Conservation (phyloP, 2,797 vertebrate species). For the Lutjanus campechanus region DNA sequence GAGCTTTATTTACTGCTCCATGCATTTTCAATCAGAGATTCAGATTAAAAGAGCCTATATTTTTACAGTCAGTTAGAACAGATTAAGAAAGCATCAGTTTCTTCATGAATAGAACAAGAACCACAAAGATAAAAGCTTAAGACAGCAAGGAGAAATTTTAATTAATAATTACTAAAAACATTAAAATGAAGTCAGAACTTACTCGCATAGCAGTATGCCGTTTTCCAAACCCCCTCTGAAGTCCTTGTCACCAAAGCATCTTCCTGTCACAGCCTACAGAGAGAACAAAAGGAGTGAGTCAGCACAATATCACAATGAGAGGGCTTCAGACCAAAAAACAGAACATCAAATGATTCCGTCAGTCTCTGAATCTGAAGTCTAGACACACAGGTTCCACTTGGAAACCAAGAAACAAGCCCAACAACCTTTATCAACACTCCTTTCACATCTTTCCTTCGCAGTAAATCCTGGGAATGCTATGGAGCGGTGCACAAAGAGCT, state of each 20-base stretch:
- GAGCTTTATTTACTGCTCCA: background rate
- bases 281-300: conserved; percentile 26
- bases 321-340: background rate
- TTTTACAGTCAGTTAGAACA: background rate
- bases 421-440: conserved; percentile 38
- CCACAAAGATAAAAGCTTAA: background rate
- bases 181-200: conserved; percentile 78
- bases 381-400: conserved; percentile 9
- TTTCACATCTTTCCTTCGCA: conserved; percentile 29
- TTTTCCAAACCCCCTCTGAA: conserved; percentile 95
- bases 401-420: conserved; percentile 28
- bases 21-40: background rate
- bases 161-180: background rate
- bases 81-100: background rate
- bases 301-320: background rate
- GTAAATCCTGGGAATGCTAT: conserved; percentile 36
- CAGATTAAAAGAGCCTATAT: background rate
- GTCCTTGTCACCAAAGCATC: conserved; percentile 94
- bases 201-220: conserved; percentile 98
- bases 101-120: background rate
- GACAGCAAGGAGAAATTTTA: background rate
- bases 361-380: conserved; percentile 15
- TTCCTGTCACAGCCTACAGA: conserved; percentile 93
- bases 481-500: conserved; percentile 46
- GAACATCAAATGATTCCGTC: background rate